Conservation (phyloP, 2,113 vertebrate genomes). For the Charina bottae region DNA sequence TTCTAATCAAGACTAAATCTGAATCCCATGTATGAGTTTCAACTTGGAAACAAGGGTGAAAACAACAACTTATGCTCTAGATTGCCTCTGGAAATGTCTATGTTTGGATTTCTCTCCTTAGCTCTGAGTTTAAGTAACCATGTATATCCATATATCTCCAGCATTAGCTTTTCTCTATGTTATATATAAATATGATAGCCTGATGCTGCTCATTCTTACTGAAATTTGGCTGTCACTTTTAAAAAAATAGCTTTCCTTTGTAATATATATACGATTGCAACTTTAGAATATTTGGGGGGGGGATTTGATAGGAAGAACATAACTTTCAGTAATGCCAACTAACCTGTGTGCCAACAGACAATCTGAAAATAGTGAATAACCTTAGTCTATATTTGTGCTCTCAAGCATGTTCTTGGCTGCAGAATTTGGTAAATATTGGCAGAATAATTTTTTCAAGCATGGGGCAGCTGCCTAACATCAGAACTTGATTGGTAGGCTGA, state of each 20-base stretch:
- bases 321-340: neutral
- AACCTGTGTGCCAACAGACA: neutral
- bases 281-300: neutral
- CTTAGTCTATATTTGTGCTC: slow-evolving; percentile 34
- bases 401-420: slow-evolving; percentile 10
- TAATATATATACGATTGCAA: neutral
- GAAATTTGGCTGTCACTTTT: neutral
- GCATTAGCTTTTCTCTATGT: neutral
- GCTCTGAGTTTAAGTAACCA: neutral
- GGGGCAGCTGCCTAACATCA: neutral
- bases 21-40: neutral
- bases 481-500: slow-evolving; percentile 49
- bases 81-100: neutral
- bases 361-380: neutral
- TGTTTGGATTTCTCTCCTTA: neutral
- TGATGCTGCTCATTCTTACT: neutral
- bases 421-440: slow-evolving; percentile 35
- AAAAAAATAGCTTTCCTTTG: neutral
- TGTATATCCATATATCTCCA: neutral
- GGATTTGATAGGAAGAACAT: neutral
- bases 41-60: neutral
- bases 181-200: neutral
- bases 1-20: neutral
- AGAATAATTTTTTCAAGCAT: neutral
- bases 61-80: neutral